Conservation (phyloP, 2,797 vertebrate genomes). For the Eutrigla gurnardus region DNA sequence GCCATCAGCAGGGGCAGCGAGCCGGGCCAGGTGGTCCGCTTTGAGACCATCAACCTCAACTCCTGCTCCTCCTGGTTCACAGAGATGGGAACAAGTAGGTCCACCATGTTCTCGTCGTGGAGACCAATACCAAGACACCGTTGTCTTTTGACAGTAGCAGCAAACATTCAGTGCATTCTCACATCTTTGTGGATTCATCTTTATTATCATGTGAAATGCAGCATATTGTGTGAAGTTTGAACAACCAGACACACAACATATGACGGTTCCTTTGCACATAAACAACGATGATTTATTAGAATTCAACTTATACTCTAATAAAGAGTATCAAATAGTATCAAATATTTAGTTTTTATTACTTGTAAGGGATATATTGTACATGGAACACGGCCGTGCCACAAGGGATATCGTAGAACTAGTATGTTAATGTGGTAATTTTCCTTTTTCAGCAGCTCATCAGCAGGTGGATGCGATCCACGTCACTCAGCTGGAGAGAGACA, state of each 20-base stretch:
- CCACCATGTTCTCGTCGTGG: not conserved
- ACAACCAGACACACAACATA: not conserved
- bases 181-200: not conserved
- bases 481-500: conserved; percentile 97
- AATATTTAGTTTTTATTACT: not conserved
- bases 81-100: conserved; percentile 91
- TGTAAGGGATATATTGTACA: not conserved
- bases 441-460: conserved; percentile 77
- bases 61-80: conserved; percentile 99
- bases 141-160: not conserved
- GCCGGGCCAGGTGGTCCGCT: conserved; percentile 92
- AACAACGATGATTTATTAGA: not conserved
- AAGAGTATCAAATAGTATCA: not conserved
- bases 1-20: conserved; percentile 92
- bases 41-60: conserved; percentile 99
- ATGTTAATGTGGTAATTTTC: not conserved
- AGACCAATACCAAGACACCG: not conserved
- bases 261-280: not conserved
- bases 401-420: not conserved
- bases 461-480: conserved; percentile 97
- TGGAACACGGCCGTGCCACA: too few species aligned
- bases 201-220: not conserved
- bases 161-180: not conserved
- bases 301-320: not conserved
- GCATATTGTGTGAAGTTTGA: not conserved